These are phyloP conservation scores for Caenorhabditis sp. DNA, from an alignment of 2,888 invertebrate genomes.

Conservation along the genomic window DNA sequence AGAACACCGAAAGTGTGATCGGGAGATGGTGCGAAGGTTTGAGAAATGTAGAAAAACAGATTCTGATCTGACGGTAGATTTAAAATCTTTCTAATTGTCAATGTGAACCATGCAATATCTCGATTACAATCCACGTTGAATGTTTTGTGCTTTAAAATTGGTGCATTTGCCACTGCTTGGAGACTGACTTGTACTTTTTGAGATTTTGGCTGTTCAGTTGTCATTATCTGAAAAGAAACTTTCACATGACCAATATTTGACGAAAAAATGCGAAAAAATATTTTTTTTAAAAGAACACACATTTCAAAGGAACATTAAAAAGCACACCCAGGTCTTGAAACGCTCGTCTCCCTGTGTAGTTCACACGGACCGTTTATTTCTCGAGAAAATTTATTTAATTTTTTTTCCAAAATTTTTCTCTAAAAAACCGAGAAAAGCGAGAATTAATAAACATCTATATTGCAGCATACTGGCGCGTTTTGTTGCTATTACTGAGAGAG, in stretches of 20 bases:
- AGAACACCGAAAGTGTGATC: conserved; percentile 46
- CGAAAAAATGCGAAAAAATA: too few species aligned
- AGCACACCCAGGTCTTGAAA: not conserved
- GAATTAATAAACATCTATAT: not conserved
- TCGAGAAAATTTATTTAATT: too few species aligned
- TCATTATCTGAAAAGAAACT: not conserved
- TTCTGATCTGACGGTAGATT: conserved; percentile 21
- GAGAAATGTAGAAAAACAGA: conserved; percentile 47
- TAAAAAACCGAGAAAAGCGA: not conserved
- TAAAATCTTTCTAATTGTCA: conserved; percentile 36
- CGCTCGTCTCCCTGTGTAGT: not conserved
- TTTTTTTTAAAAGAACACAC: not conserved
- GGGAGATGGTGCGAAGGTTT: conserved; percentile 53
- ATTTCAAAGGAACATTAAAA: not conserved
- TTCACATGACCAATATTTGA: not conserved
- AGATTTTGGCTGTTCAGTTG: conserved; percentile 1
- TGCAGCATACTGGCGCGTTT: not conserved
- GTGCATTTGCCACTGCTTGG: conserved; percentile 51
- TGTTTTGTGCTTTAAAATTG: conserved; percentile 49
- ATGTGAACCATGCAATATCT: conserved; percentile 39
- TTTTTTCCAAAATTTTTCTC: not conserved
- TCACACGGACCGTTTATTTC: not conserved
- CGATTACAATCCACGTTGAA: conserved; percentile 18
- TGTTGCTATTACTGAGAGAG: not conserved
- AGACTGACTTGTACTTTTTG: conserved; percentile 48